Evolutionary conservation across 2,888 invertebrate species (phyloP).

Genomic region (Hirtodrosophila confusa): DNA sequence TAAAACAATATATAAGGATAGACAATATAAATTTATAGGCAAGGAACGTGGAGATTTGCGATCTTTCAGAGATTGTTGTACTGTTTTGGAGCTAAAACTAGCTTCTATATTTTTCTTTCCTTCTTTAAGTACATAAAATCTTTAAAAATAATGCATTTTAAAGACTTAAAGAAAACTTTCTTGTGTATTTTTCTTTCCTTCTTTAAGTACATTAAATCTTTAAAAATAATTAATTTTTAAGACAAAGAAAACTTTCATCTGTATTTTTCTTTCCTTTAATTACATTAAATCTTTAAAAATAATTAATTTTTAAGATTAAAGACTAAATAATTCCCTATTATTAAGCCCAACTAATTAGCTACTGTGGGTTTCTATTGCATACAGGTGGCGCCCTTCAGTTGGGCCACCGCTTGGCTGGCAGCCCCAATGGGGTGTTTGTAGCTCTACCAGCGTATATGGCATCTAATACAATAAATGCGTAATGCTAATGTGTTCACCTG

Average conservation of each 20-base stretch:
- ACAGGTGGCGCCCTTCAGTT: conserved; percentile 41
- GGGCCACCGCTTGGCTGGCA: background rate
- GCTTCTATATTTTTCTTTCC: background rate
- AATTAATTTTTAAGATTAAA: background rate
- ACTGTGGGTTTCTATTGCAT: conserved; percentile 4
- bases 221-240: background rate
- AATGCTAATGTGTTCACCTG: conserved; percentile 68
- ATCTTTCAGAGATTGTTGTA: background rate
- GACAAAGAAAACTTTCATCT: background rate
- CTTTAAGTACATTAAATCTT: too few relatives aligned
- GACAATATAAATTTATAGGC: too few relatives aligned
- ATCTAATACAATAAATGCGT: conserved; percentile 64
- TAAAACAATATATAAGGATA: too few relatives aligned
- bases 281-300: background rate
- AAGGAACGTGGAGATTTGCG: background rate
- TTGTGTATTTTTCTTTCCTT: background rate
- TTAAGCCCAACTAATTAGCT: conserved; percentile 19
- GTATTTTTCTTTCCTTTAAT: background rate
- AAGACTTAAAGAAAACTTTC: too few relatives aligned
- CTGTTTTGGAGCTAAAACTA: background rate
- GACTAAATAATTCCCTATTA: too few relatives aligned
- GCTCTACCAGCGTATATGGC: conserved; percentile 26
- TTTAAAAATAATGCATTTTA: background rate
- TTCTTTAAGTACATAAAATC: too few relatives aligned
- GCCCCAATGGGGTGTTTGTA: conserved; percentile 4